phyloP scores from a whole-genome alignment of 2,113 vertebrate species.

The Hydrochoerus hydrochaeris region DNA sequence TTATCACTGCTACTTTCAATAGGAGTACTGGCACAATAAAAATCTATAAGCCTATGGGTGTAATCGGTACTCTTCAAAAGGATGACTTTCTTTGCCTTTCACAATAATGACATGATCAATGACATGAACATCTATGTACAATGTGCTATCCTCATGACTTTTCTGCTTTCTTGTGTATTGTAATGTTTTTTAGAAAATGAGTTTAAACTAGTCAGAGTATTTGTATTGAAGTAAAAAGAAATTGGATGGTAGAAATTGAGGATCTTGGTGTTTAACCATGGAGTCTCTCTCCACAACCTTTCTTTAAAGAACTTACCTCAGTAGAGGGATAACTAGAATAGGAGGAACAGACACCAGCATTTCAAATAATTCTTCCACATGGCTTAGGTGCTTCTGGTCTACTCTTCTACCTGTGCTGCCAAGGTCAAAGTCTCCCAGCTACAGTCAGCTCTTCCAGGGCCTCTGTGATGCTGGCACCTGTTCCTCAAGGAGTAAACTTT shows the following conservation, averaged over 20 bases:
- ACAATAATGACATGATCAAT: not conserved
- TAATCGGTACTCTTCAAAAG: not conserved
- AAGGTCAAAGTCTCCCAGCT: not conserved
- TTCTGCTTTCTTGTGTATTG: not conserved
- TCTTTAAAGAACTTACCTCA: not conserved
- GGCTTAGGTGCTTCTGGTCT: not conserved
- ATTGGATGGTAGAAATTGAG: not conserved
- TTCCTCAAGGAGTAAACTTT: not conserved
- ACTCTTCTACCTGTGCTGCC: not conserved
- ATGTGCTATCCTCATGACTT: not conserved
- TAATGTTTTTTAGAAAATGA: not conserved
- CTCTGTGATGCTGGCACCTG: not conserved
- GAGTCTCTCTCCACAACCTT: not conserved
- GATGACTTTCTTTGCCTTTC: not conserved
- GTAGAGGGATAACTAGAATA: not conserved
- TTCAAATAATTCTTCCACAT: not conserved
- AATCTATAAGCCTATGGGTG: not conserved
- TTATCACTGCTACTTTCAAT: not conserved
- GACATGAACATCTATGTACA: not conserved
- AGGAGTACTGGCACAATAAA: not conserved
- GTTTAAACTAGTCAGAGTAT: not conserved
- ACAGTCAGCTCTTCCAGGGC: not conserved
- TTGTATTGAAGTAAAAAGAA: slow-evolving; percentile 43
- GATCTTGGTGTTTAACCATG: not conserved
- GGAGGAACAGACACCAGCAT: too few relatives aligned